Conservation (phyloP, 2,113 vertebrate species). For the Baryphthengus martii region DNA sequence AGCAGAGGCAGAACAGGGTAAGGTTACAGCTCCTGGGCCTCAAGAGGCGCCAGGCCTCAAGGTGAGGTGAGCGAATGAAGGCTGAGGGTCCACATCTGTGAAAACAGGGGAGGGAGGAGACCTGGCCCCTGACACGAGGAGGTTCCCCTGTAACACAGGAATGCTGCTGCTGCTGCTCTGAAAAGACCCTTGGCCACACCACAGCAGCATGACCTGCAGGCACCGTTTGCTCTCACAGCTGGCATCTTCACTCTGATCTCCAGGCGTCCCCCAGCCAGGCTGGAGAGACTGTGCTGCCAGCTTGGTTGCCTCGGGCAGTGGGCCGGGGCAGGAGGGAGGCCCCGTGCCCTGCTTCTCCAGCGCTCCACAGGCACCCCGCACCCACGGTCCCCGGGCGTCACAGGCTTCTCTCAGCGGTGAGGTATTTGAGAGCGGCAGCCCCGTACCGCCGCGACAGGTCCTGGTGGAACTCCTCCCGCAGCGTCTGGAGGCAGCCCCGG, state of each 20-base stretch:
- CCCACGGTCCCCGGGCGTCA: background rate
- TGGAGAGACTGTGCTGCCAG: background rate
- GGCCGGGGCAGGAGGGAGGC: background rate
- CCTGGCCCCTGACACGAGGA: background rate
- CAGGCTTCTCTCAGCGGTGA: constrained; percentile 87
- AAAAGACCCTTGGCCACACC: rapidly evolving
- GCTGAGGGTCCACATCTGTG: background rate
- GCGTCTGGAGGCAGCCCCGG: constrained; percentile 84
- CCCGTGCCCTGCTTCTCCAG: background rate
- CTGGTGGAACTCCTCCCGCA: constrained; percentile 96
- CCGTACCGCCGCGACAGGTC: constrained; percentile 91
- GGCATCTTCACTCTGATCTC: background rate
- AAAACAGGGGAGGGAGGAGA: background rate
- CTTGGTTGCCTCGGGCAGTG: rapidly evolving
- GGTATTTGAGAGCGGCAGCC: constrained; percentile 93
- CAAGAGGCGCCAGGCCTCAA: background rate
- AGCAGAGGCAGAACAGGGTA: background rate
- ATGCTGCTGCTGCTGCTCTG: background rate
- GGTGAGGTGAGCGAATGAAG: background rate
- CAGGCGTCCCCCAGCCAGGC: background rate
- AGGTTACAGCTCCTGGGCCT: background rate
- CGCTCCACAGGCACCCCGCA: background rate
- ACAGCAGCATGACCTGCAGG: background rate
- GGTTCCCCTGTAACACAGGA: background rate
- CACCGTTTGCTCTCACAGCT: background rate